A percentile compares a stretch with the other conserved stretches of the same genome.
phyloP scores from a whole-genome alignment of 2,113 vertebrate species.

The Psophia crepitans region DNA sequence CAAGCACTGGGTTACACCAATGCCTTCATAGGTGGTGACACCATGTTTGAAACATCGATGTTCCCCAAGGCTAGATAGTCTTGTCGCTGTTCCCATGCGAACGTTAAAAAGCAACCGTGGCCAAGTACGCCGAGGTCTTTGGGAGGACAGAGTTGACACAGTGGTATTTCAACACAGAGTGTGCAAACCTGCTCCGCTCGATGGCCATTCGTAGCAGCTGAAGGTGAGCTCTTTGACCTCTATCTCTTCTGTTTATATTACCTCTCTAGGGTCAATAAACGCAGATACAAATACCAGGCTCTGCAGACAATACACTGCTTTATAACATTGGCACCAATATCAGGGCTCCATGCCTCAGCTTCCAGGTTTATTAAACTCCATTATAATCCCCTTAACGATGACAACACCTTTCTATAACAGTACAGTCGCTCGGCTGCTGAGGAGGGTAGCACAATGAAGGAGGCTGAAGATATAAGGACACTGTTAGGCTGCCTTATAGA shows the following conservation, averaged over 20 bases:
- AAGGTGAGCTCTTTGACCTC: conserved; percentile 44
- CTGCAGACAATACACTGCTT: neutral
- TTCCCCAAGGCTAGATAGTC: neutral
- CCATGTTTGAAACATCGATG: accelerated
- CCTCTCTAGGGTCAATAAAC: conserved; percentile 43
- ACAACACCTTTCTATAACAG: conserved; percentile 51
- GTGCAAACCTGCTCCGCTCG: neutral
- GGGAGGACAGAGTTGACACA: neutral
- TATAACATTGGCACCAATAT: neutral
- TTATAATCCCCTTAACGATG: conserved; percentile 43
- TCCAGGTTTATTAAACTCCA: conserved; percentile 64
- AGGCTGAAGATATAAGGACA: conserved; percentile 51
- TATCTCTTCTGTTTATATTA: neutral
- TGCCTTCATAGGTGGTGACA: neutral
- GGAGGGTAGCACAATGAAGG: conserved; percentile 36
- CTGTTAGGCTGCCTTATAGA: conserved; percentile 54
- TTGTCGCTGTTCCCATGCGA: accelerated
- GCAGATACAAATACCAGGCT: conserved; percentile 8
- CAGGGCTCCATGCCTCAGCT: neutral
- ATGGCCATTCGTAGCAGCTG: neutral
- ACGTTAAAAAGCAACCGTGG: neutral
- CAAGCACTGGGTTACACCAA: neutral
- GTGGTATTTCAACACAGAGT: neutral
- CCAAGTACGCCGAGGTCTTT: neutral
- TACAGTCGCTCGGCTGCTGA: conserved; percentile 25